Base-by-base conservation (phyloP, 2,113 vertebrate genomes). In the Suncus etruscus region DNA sequence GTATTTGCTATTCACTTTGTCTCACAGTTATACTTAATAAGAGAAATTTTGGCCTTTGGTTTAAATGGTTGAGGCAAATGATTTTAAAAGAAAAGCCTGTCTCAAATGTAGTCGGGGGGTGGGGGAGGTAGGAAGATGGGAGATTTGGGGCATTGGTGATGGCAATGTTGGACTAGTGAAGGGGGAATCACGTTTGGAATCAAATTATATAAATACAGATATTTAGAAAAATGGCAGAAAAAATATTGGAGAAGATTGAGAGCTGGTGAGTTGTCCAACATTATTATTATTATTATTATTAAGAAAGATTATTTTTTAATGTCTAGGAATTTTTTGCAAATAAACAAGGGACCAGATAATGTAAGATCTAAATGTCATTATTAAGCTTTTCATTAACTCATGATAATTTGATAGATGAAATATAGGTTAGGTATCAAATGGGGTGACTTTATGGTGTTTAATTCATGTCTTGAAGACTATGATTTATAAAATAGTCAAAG, bases 1-100 rank as follows among this genome's bases (percentile, higher is more conserved):
- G 92, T 90, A 90, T 68, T 92, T 78, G 22, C 16, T 92, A 91
- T 65, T 7, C 15, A 87, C 3, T 84, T 24, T 8, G 86, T 78
- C 12, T 90, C 31, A 69, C 80, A 72, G 31, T 65, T 89, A 22
- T 31, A 90, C 69, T 84, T 51, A 75, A n/a, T 18, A 39, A 82
- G 25, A 12, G 58, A 61, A 85, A 63, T 72, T 6, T 11, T 39
- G 1, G 22, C 1, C 32, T 80, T 87, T 90, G 72, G 25, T 18
- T 72, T 85, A 85, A 73, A n/a, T 72, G 65, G 32, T 50, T 68
- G 54, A 72, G 47, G 47, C 16, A 86, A 94, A 68, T 73, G 70
- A 69, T 73, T 65, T 86, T 83, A 39, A 39, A 39, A 39, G 39
- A 39, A 39, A 39, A 39, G 5, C 5, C 3, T 39, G 3, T 39